Base-by-base conservation (phyloP, 2,797 vertebrate genomes). In the Chelidonichthys spinosus region DNA sequence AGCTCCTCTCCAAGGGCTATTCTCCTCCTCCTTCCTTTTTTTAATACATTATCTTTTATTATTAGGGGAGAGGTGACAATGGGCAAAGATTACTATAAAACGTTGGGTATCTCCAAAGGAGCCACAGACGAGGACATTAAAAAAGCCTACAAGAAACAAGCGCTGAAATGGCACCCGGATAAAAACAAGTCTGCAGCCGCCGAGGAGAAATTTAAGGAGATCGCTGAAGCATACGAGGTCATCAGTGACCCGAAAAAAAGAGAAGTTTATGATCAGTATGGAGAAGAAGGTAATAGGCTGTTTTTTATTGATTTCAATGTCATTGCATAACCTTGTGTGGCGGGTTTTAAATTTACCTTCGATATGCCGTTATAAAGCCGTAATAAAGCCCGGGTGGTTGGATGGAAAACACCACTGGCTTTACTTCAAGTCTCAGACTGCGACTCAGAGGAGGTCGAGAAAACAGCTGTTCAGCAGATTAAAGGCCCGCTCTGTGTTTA, bases 11-110 rank as follows among this genome's bases (percentile, higher is more conserved):
- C 46, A 60, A 49, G 43, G 36, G 18, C 54, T 64, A 0, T 0
- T 50, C 35, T 65, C 3, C 15, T 11, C 39, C 33, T 11, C 8
- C 9, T 53, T 46, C 2, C 25, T 11, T 25, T 11, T 46, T 1
- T 40, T 8, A 37, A 6, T 58, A 61, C 13, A n/a, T 73, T n/a
- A 15, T 73, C 15, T 13, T 33, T 44, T 7, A 37, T 49, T 3
- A 39, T 18, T 11, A 60, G 3, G 17, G 50, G 7, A 56, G 9
- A 39, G 0, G 15, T 33, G 49, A 89, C 66, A 61, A 98, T 99
- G 98, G 98, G 98, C 1, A 99, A 99, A 91, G 98, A 99, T 95
- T 99, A 98, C 87, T 99, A 99, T 82, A 96, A 94, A 90, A 97
- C 96, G 79, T 81, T 99, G 89, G 98, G 97, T 64, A 97, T 99